These are phyloP conservation scores for Gasterosteus aculeatus DNA, from an alignment of 2,113 vertebrate genomes.

Conservation along the genomic window DNA sequence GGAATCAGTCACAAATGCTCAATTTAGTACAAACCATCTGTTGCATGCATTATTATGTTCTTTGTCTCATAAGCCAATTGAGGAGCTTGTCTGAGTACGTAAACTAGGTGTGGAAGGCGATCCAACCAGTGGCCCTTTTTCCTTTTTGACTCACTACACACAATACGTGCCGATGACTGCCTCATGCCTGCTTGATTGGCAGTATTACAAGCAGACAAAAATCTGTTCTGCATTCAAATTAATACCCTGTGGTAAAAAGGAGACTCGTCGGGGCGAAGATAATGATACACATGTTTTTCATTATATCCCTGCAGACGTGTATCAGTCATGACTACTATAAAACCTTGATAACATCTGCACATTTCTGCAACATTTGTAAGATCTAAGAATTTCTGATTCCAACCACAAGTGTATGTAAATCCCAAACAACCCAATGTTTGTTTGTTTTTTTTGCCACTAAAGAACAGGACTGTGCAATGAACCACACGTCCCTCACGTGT, in stretches of 20 bases:
- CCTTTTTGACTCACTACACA: not conserved
- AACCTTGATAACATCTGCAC: not conserved
- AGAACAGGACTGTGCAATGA: not conserved
- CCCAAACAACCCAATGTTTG: not conserved
- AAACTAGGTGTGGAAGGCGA: not conserved
- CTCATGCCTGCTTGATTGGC: not conserved
- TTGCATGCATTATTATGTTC: not conserved
- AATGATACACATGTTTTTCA: slow-evolving; percentile 1
- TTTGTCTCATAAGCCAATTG: not conserved
- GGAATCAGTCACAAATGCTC: slow-evolving; percentile 7
- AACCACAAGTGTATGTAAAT: not conserved
- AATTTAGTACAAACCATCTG: not conserved
- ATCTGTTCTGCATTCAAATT: slow-evolving; percentile 21
- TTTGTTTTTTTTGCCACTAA: not conserved
- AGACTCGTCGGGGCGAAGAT: slow-evolving; percentile 19
- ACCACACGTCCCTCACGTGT: not conserved
- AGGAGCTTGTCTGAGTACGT: not conserved
- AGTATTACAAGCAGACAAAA: slow-evolving; percentile 10
- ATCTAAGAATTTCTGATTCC: not conserved
- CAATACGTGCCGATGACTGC: not conserved
- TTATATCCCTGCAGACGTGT: not conserved
- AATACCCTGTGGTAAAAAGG: slow-evolving; percentile 2
- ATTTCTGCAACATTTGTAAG: not conserved
- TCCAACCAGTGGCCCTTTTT: not conserved
- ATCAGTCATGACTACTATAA: not conserved